These are phyloP conservation scores for Gymnogyps californianus DNA, from an alignment of 2,113 vertebrate genomes.

Conservation along the genomic window DNA sequence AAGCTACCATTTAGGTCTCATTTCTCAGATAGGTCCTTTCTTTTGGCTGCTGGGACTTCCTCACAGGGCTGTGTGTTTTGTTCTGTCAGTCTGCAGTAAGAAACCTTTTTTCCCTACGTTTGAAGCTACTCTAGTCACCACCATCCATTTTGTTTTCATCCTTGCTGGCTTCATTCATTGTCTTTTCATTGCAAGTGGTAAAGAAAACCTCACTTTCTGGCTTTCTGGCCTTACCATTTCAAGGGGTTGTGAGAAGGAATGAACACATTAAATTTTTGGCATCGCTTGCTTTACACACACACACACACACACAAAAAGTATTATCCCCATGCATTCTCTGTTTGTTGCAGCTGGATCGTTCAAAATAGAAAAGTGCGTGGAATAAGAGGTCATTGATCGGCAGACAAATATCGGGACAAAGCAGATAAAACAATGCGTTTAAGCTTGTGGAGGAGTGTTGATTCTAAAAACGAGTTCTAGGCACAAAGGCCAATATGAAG, in stretches of 20 bases:
- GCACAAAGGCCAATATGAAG: background rate
- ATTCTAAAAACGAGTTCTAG: background rate
- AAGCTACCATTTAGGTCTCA: background rate
- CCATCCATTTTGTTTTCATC: background rate
- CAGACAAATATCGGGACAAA: background rate
- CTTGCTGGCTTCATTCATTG: background rate
- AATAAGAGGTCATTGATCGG: background rate
- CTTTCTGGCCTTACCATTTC: background rate
- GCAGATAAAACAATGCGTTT: background rate
- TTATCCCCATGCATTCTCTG: background rate
- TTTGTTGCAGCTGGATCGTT: background rate
- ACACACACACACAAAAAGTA: background rate
- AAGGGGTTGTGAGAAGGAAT: background rate
- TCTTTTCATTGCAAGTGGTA: background rate
- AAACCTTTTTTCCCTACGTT: background rate
- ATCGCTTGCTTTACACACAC: background rate
- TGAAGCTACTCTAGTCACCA: background rate
- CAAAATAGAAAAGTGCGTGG: background rate
- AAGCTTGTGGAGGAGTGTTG: rapidly evolving
- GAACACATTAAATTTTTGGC: background rate
- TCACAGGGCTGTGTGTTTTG: background rate
- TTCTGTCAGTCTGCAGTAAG: background rate
- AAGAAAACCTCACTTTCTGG: background rate
- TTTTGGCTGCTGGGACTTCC: background rate
- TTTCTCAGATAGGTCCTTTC: background rate